Conservation (phyloP, 2,888 invertebrate genomes). For the Dynastes tityus region DNA sequence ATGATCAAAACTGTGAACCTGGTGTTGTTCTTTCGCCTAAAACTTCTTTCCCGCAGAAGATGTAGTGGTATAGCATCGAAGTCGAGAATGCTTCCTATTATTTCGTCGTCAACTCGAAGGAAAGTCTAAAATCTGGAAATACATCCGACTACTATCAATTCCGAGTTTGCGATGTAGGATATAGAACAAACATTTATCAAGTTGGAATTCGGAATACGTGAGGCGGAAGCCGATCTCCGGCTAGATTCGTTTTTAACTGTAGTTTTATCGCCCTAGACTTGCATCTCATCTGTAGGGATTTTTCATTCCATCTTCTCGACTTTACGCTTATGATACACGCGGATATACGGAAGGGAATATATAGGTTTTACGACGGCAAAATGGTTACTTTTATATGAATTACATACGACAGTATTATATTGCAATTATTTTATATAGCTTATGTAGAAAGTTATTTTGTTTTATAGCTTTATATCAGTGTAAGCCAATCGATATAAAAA, state of each 20-base stretch:
- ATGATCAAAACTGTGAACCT: slow-evolving; percentile 5
- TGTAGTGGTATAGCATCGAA: neutral
- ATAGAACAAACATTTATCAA: slow-evolving; percentile 49
- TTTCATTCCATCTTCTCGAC: slow-evolving; percentile 44
- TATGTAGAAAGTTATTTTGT: neutral
- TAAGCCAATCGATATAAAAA: too few species aligned
- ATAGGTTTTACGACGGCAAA: neutral
- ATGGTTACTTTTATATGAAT: neutral
- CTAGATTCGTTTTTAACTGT: slow-evolving; percentile 51
- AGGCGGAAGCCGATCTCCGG: slow-evolving; percentile 46
- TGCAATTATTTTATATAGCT: neutral
- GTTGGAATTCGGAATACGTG: slow-evolving; percentile 48
- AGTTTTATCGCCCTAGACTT: slow-evolving; percentile 45
- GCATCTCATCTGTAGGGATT: slow-evolving; percentile 45
- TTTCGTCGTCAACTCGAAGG: slow-evolving; percentile 46
- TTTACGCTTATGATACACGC: slow-evolving; percentile 42
- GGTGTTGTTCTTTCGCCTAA: slow-evolving; percentile 9
- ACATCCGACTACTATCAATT: slow-evolving; percentile 47
- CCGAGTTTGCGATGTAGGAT: slow-evolving; percentile 47
- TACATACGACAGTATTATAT: neutral
- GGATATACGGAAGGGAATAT: slow-evolving; percentile 7
- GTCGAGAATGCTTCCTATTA: slow-evolving; percentile 42
- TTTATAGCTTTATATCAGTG: neutral
- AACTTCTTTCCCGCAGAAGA: slow-evolving; percentile 8
- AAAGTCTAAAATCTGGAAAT: slow-evolving; percentile 37